Evolutionary conservation across 2,888 invertebrate species (phyloP), one percentile per base, ranked within the genome.

Genomic region (Xylota segnis): DNA sequence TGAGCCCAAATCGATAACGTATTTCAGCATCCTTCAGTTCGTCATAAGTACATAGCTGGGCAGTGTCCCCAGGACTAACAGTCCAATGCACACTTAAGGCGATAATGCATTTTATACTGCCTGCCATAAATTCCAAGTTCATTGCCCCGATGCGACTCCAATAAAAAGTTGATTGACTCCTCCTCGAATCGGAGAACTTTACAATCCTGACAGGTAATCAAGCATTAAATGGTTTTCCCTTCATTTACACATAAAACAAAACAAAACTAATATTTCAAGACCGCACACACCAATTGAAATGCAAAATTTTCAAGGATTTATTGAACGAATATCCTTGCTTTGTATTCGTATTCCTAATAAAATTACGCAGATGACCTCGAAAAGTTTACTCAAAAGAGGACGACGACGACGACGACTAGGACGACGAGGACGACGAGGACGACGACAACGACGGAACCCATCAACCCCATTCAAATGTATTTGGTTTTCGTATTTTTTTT

Each of bases 281-380:
- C 32, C 70, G 23, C 14, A 50, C 32, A 58, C 59, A n/a, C n/a
- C n/a, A 61, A 61, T 61, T 34, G 59, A 72, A 72, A 72, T 50
- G 54, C 18, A 65, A 47, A 61, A 43, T 52, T 75, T 58, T 32
- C 70, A 71, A 79, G 79, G 71, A 87, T 87, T 68, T 75, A 84
- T 84, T 78, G 83, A 83, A 82, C 56, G 82, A 65, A 72, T 71
- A 81, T 82, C 72, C 81, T 86, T 71, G 71, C 47, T 75, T 71
- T 81, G 74, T 75, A 71, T 84, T 84, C 65, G 71, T n/a, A n/a
- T 71, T 82, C 56, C 56, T 72, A 82, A 82, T 63, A 86, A 86
- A 82, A 77, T 82, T 82, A 86, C 86, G 72, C 68, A 71, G 82
- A 86, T 86, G 86, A 86, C 86, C 86, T 86, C 86, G 86, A 86